phyloP scores from a whole-genome alignment of 2,113 vertebrate genomes.

The Peromyscus californicus region DNA sequence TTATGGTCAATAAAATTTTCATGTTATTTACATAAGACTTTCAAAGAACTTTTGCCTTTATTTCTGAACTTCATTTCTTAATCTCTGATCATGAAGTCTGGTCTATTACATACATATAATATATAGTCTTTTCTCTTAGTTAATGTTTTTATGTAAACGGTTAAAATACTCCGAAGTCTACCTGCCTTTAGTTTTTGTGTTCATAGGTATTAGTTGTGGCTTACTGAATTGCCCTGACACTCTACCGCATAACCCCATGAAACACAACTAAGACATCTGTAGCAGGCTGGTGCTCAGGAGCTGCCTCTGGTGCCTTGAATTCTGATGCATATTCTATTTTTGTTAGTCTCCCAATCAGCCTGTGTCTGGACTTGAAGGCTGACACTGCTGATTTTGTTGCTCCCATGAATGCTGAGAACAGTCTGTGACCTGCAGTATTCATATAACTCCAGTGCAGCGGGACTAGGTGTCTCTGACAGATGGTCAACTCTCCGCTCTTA shows the following conservation, averaged over 20 bases:
- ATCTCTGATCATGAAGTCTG: background rate
- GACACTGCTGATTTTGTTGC: background rate
- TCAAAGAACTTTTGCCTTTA: slow-evolving; percentile 43
- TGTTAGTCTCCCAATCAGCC: slow-evolving; percentile 25
- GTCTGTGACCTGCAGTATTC: background rate
- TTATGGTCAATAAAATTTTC: background rate
- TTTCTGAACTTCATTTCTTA: slow-evolving; percentile 47
- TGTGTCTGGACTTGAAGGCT: slow-evolving; percentile 37
- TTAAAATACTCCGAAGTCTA: slow-evolving; percentile 47
- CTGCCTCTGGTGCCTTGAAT: background rate
- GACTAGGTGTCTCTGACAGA: background rate
- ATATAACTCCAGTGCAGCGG: background rate
- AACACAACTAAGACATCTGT: background rate
- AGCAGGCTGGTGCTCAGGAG: background rate
- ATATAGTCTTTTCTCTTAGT: background rate
- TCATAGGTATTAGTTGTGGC: background rate
- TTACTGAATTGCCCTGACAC: background rate
- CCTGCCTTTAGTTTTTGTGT: slow-evolving; percentile 13
- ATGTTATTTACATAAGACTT: background rate
- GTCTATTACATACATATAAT: background rate
- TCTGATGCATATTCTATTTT: slow-evolving; percentile 31
- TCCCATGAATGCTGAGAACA: background rate
- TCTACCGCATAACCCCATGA: background rate
- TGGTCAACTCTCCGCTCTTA: background rate
- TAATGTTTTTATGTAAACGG: slow-evolving; percentile 18